These are phyloP conservation scores for Gnathonemus longibarbis DNA, from an alignment of 2,113 vertebrate species.

Conservation along the genomic window DNA sequence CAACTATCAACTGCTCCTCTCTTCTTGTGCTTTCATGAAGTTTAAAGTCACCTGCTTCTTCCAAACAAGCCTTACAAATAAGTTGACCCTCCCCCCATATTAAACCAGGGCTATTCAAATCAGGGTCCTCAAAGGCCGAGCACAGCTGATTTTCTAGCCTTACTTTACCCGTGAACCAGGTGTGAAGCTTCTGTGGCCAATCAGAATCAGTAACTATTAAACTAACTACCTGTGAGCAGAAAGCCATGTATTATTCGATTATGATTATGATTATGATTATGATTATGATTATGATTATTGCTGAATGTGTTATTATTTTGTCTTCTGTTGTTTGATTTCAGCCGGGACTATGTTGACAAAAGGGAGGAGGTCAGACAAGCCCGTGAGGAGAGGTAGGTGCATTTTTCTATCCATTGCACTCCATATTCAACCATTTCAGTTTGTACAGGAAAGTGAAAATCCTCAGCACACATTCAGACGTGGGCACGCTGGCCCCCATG, in stretches of 20 bases:
- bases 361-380: constrained; percentile 83
- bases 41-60: not conserved
- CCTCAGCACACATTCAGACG: not conserved
- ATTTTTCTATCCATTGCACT: not conserved
- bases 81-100: not conserved
- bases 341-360: constrained; percentile 83
- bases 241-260: not conserved
- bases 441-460: not conserved
- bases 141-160: not conserved
- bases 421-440: not conserved
- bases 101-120: not conserved
- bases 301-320: not conserved
- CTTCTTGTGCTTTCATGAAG: not conserved
- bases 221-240: not conserved
- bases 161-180: not conserved
- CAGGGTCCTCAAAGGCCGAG: not conserved
- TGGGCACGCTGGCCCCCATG: not conserved
- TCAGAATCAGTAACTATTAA: not conserved
- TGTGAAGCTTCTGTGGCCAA: not conserved
- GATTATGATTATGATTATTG: not conserved
- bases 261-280: no score
- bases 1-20: not conserved
- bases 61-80: not conserved
- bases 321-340: constrained; percentile 35
- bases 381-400: constrained; percentile 85